These are phyloP conservation scores for Hesperia comma DNA, from an alignment of 2,888 invertebrate species.

Conservation along the genomic window DNA sequence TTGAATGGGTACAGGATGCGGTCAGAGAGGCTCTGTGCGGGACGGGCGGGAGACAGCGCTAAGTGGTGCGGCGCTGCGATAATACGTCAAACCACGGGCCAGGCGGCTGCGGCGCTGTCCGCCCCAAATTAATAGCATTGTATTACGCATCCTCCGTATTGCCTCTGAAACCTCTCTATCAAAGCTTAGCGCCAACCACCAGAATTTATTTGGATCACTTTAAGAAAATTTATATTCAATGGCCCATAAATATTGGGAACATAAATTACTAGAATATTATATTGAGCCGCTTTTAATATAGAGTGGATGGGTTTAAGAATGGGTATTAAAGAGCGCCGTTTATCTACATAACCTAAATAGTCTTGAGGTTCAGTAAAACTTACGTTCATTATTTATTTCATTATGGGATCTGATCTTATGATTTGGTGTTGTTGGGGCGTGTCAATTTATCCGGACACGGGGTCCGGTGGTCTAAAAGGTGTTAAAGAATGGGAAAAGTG, in stretches of 20 bases:
- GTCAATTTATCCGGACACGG: too few species aligned
- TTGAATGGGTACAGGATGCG: constrained; percentile 12
- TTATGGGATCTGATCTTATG: too few species aligned
- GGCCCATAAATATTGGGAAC: constrained; percentile 9
- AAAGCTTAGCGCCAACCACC: constrained; percentile 17
- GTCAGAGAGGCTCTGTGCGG: constrained; percentile 44
- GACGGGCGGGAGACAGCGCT: constrained; percentile 51
- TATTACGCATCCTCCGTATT: constrained; percentile 41
- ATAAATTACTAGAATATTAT: constrained; percentile 21
- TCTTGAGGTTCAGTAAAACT: too few species aligned
- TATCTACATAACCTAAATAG: not conserved
- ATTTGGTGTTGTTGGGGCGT: too few species aligned
- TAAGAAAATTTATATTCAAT: constrained; percentile 7
- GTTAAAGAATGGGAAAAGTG: too few species aligned
- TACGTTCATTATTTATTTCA: too few species aligned
- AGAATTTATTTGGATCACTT: constrained; percentile 12
- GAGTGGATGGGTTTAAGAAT: constrained; percentile 1
- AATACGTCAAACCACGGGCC: constrained; percentile 68
- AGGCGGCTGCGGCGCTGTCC: constrained; percentile 56
- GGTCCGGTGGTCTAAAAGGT: too few species aligned
- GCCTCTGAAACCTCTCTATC: constrained; percentile 24
- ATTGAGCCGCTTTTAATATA: constrained; percentile 8
- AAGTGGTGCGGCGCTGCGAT: constrained; percentile 66
- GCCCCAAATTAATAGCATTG: constrained; percentile 62
- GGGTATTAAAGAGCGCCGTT: not conserved